Conservation (phyloP, 2,888 invertebrate species). For the Bursaphelenchus okinawaensis region DNA sequence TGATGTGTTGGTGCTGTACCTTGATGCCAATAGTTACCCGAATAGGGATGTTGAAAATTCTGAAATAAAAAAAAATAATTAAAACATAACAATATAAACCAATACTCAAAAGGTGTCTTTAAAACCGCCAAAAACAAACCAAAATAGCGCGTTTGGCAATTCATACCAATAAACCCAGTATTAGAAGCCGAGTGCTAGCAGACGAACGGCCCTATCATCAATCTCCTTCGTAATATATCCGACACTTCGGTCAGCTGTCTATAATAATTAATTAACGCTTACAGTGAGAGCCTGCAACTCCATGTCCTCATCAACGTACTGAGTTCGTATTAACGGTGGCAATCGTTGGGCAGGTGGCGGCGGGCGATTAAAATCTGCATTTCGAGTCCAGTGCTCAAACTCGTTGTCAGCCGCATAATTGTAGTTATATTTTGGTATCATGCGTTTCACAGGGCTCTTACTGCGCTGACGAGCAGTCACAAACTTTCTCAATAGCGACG, state of each 20-base stretch:
- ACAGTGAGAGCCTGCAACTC: neutral
- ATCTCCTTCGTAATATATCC: neutral
- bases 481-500: slow-evolving; percentile 26
- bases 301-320: slow-evolving; percentile 11
- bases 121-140: no score
- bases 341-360: neutral
- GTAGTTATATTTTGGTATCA: neutral
- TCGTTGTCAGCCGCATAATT: slow-evolving; percentile 7
- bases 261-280: neutral
- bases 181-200: no score
- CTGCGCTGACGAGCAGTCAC: slow-evolving; percentile 30
- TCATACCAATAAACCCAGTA: no score
- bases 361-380: neutral
- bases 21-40: neutral
- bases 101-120: no score
- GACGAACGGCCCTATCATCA: neutral
- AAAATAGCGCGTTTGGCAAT: no score
- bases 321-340: slow-evolving; percentile 6
- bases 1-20: neutral
- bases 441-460: slow-evolving; percentile 28
- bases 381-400: slow-evolving; percentile 4
- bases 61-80: neutral
- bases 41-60: neutral
- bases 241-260: neutral
- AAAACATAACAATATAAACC: no score